phyloP scores from a whole-genome alignment of 2,797 vertebrate genomes.

The Botia kubotai region DNA sequence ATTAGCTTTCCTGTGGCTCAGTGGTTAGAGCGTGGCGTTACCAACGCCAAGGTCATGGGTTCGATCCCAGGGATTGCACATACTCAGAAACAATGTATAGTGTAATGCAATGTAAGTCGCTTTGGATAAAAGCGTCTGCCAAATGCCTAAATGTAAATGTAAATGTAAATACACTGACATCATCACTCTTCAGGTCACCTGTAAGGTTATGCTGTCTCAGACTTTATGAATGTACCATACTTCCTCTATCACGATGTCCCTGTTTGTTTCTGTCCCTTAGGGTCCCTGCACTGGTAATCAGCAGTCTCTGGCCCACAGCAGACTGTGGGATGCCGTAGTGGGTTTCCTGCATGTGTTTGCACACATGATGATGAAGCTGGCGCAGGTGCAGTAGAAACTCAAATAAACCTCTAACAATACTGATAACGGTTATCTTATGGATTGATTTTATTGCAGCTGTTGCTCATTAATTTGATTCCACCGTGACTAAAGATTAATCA shows the following conservation, averaged over 20 bases:
- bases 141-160: too few relatives aligned
- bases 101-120: too few relatives aligned
- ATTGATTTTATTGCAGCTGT: background rate
- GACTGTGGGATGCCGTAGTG: constrained; percentile 94
- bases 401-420: constrained; percentile 5
- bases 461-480: background rate
- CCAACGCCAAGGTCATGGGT: too few relatives aligned
- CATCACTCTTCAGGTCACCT: background rate
- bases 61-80: too few relatives aligned
- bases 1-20: too few relatives aligned
- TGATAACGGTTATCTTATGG: background rate
- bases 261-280: constrained; percentile 63
- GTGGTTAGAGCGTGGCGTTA: too few relatives aligned
- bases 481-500: background rate
- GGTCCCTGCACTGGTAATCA: constrained; percentile 94
- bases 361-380: constrained; percentile 98
- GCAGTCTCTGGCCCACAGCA: constrained; percentile 95
- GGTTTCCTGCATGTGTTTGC: constrained; percentile 96
- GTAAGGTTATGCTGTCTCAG: background rate
- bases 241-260: background rate
- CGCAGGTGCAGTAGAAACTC: constrained; percentile 81
- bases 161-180: constrained; percentile 25
- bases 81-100: too few relatives aligned
- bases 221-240: background rate
- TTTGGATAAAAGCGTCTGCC: too few relatives aligned